Percentiles rank a stretch among this genome's conserved stretches.
Conservation (phyloP, 2,113 vertebrate species). For the Ciconia stormi region DNA sequence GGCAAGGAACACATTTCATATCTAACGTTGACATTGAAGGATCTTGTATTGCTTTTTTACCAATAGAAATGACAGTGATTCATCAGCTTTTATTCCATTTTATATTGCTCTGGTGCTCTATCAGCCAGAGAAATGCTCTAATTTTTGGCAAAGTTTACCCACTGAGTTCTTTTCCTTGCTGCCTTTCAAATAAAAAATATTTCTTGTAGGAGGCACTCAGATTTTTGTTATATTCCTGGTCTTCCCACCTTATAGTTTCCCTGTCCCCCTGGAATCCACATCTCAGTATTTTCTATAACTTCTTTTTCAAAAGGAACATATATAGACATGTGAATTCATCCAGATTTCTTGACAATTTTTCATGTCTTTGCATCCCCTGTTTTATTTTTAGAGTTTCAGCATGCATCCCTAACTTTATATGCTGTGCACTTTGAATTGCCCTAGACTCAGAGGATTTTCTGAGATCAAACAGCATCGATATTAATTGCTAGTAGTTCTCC, state of each 20-base stretch:
- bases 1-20: slow-evolving; percentile 56
- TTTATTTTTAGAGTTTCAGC: slow-evolving; percentile 13
- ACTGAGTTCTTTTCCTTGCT: slow-evolving; percentile 12
- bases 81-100: slow-evolving; percentile 67
- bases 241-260: background rate
- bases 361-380: background rate
- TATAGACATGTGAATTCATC: background rate
- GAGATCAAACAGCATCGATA: slow-evolving; percentile 39
- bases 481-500: slow-evolving; percentile 17
- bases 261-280: background rate
- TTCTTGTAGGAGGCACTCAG: background rate
- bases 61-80: slow-evolving; percentile 70
- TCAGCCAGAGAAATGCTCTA: slow-evolving; percentile 50
- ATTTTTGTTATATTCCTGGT: slow-evolving; percentile 5
- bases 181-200: slow-evolving; percentile 41
- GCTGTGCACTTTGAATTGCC: background rate
- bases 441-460: slow-evolving; percentile 21
- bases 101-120: slow-evolving; percentile 60
- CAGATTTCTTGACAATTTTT: background rate
- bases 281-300: background rate
- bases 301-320: background rate
- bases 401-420: background rate
- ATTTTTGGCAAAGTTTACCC: slow-evolving; percentile 56
- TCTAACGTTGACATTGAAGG: slow-evolving; percentile 64
- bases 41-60: slow-evolving; percentile 66